Evolutionary conservation across 1,140 invertebrate species (phyloP).

Genomic region (Hesperophylax magnus): DNA sequence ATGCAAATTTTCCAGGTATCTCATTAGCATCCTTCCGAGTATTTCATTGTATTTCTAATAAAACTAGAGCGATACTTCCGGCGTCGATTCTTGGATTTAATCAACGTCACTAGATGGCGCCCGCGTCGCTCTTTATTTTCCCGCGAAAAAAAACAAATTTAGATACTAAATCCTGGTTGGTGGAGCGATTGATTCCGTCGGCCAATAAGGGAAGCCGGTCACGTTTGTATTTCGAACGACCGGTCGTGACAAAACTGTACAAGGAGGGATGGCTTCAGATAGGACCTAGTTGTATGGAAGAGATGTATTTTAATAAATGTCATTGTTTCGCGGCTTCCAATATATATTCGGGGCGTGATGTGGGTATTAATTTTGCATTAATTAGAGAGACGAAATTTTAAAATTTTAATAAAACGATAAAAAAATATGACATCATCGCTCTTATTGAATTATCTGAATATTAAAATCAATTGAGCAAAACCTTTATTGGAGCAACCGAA

Average conservation of each 20-base stretch:
- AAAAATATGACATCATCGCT: no score
- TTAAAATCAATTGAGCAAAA: no score
- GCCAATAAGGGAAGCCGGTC: conserved; percentile 34
- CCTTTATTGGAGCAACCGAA: no score
- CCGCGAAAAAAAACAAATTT: conserved; percentile 50
- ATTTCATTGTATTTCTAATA: not conserved
- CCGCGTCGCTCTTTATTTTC: conserved; percentile 14
- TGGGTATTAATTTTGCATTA: conserved; percentile 5
- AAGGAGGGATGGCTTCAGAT: conserved; percentile 4
- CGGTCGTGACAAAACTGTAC: conserved; percentile 47
- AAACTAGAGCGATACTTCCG: not conserved
- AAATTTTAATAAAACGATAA: no score
- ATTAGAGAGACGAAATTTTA: not conserved
- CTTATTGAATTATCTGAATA: no score
- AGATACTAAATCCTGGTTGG: conserved; percentile 53
- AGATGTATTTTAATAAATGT: conserved; percentile 23
- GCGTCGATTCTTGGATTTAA: conserved; percentile 2
- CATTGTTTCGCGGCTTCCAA: conserved; percentile 29
- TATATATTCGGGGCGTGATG: conserved; percentile 3
- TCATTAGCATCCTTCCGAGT: no score
- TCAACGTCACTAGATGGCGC: not conserved
- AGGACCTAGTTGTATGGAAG: not conserved
- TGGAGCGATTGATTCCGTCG: conserved; percentile 53
- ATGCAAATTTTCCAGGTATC: no score
- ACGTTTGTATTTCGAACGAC: conserved; percentile 55